These are phyloP conservation scores for Oedothorax gibbosus DNA, from an alignment of 1,140 invertebrate genomes.

Conservation along the genomic window DNA sequence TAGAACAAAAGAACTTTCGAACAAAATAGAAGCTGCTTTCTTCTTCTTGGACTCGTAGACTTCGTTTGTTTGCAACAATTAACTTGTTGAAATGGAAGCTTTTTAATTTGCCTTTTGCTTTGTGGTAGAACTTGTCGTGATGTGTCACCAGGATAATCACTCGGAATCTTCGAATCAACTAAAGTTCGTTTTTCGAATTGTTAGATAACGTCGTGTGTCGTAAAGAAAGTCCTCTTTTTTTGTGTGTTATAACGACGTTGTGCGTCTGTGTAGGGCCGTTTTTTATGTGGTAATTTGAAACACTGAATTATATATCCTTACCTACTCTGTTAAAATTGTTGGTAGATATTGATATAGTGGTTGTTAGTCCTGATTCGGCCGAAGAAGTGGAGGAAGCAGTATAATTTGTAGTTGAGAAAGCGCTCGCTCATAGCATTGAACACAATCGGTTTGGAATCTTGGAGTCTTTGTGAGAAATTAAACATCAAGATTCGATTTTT, in stretches of 20 bases:
- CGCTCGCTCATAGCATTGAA: slow-evolving; percentile 50
- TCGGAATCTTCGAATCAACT: no score
- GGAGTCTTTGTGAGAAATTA: slow-evolving; percentile 1
- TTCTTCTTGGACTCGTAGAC: no score
- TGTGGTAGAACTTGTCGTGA: no score
- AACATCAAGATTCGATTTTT: slow-evolving; percentile 41
- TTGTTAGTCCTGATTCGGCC: slow-evolving; percentile 56
- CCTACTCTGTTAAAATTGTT: not conserved
- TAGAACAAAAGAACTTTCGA: no score
- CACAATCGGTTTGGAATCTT: slow-evolving; percentile 24
- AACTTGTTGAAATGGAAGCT: no score
- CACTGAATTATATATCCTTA: not conserved
- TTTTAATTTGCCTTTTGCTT: no score
- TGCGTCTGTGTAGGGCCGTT: slow-evolving; percentile 20
- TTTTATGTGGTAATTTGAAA: not conserved
- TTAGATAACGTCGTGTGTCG: no score
- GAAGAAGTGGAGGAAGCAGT: slow-evolving; percentile 50
- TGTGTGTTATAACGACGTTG: slow-evolving; percentile 2
- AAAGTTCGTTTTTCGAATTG: no score
- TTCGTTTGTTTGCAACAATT: no score
- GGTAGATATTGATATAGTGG: not conserved
- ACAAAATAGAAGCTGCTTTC: no score
- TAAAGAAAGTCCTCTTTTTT: no score
- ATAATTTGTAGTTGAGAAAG: slow-evolving; percentile 49
- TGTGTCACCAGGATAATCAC: no score